Percentiles rank a stretch among this genome's conserved stretches.
Conservation (phyloP, 2,888 invertebrate genomes). For the Thymelicus sylvestris region DNA sequence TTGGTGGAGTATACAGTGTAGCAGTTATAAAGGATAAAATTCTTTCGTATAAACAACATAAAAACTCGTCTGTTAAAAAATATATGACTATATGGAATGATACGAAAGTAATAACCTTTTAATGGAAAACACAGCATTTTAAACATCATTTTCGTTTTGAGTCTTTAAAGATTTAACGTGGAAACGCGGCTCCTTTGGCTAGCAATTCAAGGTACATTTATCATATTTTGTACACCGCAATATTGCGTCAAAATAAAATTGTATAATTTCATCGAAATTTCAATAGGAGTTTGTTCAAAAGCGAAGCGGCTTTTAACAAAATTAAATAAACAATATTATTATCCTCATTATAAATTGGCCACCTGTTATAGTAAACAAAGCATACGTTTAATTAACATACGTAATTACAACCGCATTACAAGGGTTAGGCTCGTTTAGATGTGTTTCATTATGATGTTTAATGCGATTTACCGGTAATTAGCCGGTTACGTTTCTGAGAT, state of each 20-base stretch:
- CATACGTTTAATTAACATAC: constrained; percentile 41
- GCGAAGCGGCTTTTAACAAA: constrained; percentile 16
- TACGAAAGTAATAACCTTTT: background rate
- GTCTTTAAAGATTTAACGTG: background rate
- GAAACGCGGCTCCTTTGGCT: background rate
- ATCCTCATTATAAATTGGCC: constrained; percentile 42
- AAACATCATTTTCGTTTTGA: background rate
- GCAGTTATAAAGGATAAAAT: no score
- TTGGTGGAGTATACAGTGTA: no score
- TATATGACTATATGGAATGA: background rate
- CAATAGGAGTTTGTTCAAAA: background rate
- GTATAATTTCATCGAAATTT: constrained; percentile 8
- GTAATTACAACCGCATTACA: constrained; percentile 40
- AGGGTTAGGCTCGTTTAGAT: background rate
- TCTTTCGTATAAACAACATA: no score
- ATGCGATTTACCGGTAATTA: no score
- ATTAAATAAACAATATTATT: constrained; percentile 39
- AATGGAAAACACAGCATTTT: background rate
- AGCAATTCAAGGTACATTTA: constrained; percentile 5
- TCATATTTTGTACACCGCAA: constrained; percentile 7
- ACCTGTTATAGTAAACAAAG: constrained; percentile 43
- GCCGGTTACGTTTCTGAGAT: no score
- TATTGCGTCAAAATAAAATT: background rate
- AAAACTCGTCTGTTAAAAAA: no score
- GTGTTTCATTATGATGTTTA: background rate